Evolutionary conservation across 2,113 vertebrate genomes (phyloP).

Genomic region (Aplodontia rufa): DNA sequence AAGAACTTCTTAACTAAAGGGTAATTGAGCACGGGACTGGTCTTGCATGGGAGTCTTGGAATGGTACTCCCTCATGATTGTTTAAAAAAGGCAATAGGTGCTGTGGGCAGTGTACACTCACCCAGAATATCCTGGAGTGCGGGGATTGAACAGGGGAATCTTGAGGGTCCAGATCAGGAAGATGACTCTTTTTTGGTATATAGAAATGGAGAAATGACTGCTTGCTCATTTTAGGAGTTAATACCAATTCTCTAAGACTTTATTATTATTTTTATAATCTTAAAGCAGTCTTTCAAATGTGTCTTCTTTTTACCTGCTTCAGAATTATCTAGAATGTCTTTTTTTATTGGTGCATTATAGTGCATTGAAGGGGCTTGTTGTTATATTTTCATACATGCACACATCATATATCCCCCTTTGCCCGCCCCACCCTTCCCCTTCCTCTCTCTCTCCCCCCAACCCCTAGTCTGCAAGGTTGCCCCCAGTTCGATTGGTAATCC

Average conservation of each 20-base stretch:
- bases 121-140: not conserved
- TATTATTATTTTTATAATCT: not conserved
- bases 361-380: too few relatives aligned
- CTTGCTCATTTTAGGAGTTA: not conserved
- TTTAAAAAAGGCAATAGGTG: not conserved
- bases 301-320: not conserved
- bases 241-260: not conserved
- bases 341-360: too few relatives aligned
- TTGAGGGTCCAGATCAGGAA: not conserved
- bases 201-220: not conserved
- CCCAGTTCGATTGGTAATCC: too few relatives aligned
- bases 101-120: not conserved
- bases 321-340: too few relatives aligned
- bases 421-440: too few relatives aligned
- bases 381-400: too few relatives aligned
- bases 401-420: too few relatives aligned
- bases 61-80: not conserved
- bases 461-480: too few relatives aligned
- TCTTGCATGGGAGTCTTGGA: not conserved
- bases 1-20: conserved; percentile 45
- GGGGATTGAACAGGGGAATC: too few relatives aligned
- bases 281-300: not conserved
- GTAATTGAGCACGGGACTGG: not conserved
- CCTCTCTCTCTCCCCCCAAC: too few relatives aligned
- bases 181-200: not conserved